A percentile compares a stretch with the other conserved stretches of the same genome.
phyloP scores from a whole-genome alignment of 2,888 invertebrate genomes.

The Eupithecia subfuscata region DNA sequence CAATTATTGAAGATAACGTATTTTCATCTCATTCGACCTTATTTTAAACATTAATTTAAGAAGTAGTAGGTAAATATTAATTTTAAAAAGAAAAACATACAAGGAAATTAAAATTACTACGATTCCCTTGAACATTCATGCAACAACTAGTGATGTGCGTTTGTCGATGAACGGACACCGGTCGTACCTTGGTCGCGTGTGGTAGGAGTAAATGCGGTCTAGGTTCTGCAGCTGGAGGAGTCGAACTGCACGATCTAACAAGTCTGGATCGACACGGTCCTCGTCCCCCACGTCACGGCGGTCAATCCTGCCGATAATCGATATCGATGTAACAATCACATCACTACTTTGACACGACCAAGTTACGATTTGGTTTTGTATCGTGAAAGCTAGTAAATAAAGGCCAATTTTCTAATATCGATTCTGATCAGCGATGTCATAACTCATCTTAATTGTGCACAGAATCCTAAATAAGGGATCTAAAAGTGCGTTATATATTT shows the following conservation, averaged over 20 bases:
- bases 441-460: neutral
- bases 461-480: neutral
- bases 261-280: slow-evolving; percentile 77
- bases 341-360: slow-evolving; percentile 62
- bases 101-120: slow-evolving; percentile 5
- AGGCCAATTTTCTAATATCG: neutral
- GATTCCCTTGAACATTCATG: slow-evolving; percentile 51
- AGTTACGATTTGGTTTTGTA: slow-evolving; percentile 61
- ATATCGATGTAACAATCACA: slow-evolving; percentile 72
- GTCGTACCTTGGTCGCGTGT: slow-evolving; percentile 85
- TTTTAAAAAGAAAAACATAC: slow-evolving; percentile 20
- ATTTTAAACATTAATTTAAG: slow-evolving; percentile 13
- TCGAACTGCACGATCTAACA: slow-evolving; percentile 82
- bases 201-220: slow-evolving; percentile 84
- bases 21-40: neutral
- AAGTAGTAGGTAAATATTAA: neutral
- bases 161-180: slow-evolving; percentile 68
- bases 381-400: slow-evolving; percentile 4
- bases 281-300: slow-evolving; percentile 77
- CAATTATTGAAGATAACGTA: slow-evolving; percentile 10
- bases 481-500: neutral
- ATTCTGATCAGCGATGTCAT: neutral
- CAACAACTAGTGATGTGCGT: slow-evolving; percentile 58
- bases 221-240: slow-evolving; percentile 83
- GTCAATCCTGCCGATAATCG: slow-evolving; percentile 82